These are phyloP conservation scores for Thecocarcelia acutangulata DNA, from an alignment of 2,888 invertebrate species.

Conservation along the genomic window DNA sequence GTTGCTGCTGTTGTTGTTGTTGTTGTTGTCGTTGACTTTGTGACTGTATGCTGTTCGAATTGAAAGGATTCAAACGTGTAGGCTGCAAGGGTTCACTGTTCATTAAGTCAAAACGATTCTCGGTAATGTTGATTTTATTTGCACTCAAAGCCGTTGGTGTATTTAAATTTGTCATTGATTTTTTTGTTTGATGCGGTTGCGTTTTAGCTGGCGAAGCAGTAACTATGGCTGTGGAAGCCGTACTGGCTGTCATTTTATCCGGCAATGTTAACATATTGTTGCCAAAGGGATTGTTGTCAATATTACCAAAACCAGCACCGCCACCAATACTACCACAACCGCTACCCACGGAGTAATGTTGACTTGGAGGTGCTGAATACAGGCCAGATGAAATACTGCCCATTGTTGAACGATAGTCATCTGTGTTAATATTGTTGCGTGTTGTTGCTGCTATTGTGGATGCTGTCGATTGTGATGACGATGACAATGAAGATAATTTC, in stretches of 20 bases:
- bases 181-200: slow-evolving; percentile 65
- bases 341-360: slow-evolving; percentile 76
- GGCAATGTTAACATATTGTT: slow-evolving; percentile 69
- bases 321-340: slow-evolving; percentile 71
- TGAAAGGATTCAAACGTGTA: slow-evolving; percentile 69
- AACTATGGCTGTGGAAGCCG: slow-evolving; percentile 77
- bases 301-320: slow-evolving; percentile 69
- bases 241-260: slow-evolving; percentile 78
- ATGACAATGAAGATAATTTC: slow-evolving; percentile 61
- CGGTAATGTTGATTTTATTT: slow-evolving; percentile 81
- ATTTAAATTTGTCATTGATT: slow-evolving; percentile 61
- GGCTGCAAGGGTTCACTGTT: slow-evolving; percentile 73
- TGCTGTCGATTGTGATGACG: slow-evolving; percentile 53
- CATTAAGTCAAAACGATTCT: slow-evolving; percentile 80
- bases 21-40: slow-evolving; percentile 63
- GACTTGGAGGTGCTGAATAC: slow-evolving; percentile 81
- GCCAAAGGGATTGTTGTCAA: slow-evolving; percentile 66
- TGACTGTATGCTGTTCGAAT: slow-evolving; percentile 60
- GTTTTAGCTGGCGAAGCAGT: slow-evolving; percentile 76
- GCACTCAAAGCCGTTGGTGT: slow-evolving; percentile 38
- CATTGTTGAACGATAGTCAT: slow-evolving; percentile 77
- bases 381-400: slow-evolving; percentile 74
- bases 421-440: slow-evolving; percentile 66
- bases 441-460: slow-evolving; percentile 43
- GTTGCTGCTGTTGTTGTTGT: slow-evolving; percentile 71